Percentiles rank a stretch among this genome's conserved stretches.
Conservation (phyloP, 1,140 invertebrate species). For the Catajapyx aquilonaris region DNA sequence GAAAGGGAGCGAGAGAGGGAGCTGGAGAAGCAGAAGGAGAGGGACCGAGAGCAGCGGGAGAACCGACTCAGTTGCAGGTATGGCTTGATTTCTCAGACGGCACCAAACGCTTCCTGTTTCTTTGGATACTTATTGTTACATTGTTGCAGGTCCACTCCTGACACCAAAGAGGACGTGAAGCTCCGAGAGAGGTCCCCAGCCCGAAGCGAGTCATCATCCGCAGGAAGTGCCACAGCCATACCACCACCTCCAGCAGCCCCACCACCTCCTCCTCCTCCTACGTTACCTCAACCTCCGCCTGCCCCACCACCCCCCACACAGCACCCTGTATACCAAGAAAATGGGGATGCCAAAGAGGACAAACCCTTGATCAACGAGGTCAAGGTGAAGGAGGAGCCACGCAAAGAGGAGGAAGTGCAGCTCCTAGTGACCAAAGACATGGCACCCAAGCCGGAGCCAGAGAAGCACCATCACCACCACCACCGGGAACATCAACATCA, state of each 20-base stretch:
- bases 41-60: not conserved
- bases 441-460: not conserved
- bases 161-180: not conserved
- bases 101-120: no score
- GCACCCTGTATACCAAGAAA: conserved; percentile 21
- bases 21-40: not conserved
- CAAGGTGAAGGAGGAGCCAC: conserved; percentile 29
- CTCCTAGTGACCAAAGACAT: conserved; percentile 15
- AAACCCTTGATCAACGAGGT: conserved; percentile 32
- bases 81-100: no score
- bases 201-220: not conserved
- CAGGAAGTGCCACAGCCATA: not conserved
- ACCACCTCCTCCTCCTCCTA: no score
- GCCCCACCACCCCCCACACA: conserved; percentile 37
- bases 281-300: no score
- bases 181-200: not conserved
- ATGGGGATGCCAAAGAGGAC: conserved; percentile 10
- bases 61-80: no score
- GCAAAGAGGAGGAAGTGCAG: conserved; percentile 24
- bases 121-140: no score
- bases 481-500: not conserved
- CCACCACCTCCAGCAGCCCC: not conserved
- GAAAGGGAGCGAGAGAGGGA: not conserved
- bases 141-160: no score
- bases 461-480: not conserved